Conservation (phyloP, 2,113 vertebrate genomes). For the Cyanoramphus novaezelandiae region DNA sequence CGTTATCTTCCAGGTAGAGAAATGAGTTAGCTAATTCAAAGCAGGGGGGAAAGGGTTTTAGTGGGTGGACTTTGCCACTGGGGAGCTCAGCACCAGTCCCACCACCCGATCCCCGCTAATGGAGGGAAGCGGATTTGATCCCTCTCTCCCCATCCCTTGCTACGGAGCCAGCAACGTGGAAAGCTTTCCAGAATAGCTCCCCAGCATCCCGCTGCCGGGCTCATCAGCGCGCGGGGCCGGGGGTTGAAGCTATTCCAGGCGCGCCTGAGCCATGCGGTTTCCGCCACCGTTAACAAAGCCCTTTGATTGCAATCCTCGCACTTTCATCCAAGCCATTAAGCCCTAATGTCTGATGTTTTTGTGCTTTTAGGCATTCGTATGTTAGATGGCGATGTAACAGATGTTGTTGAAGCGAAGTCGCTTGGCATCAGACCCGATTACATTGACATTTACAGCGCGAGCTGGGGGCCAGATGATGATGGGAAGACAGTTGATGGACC, state of each 20-base stretch:
- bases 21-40: not conserved
- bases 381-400: slow-evolving; percentile 94
- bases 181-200: not conserved
- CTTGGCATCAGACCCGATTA: slow-evolving; percentile 90
- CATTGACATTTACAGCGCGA: slow-evolving; percentile 95
- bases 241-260: not conserved
- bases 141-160: not conserved
- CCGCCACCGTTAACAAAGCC: slow-evolving; percentile 7
- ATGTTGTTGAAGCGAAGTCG: slow-evolving; percentile 91
- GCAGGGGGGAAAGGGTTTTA: not conserved
- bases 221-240: not conserved
- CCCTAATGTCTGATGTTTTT: slow-evolving; percentile 45
- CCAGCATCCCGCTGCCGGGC: not conserved
- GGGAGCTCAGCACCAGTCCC: not conserved
- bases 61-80: fast-evolving
- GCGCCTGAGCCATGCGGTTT: not conserved
- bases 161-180: not conserved
- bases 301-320: slow-evolving; percentile 53
- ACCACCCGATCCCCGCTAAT: fast-evolving
- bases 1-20: not conserved
- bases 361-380: slow-evolving; percentile 88
- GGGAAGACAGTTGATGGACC: slow-evolving; percentile 94
- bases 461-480: slow-evolving; percentile 96
- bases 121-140: not conserved
- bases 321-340: slow-evolving; percentile 26